Base-by-base conservation (phyloP, 2,797 vertebrate species). In the Triplophysa bombifrons region DNA sequence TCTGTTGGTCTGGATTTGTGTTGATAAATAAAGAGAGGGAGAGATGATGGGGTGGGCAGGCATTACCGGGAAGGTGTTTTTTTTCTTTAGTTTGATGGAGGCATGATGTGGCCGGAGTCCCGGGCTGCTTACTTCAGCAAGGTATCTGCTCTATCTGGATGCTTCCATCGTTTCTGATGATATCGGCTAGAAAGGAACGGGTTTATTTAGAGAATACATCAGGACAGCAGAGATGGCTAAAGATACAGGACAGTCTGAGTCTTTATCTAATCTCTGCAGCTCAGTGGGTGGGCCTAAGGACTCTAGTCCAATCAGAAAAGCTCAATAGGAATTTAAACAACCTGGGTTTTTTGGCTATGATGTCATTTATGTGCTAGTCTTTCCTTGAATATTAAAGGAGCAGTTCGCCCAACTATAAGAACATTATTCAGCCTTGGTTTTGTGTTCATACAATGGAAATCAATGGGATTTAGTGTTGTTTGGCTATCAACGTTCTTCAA, bases 191-290 rank as follows among this genome's bases (percentile, higher is more conserved):
- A 91, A 90, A 91, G 89, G 87, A 85, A 88, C 85, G 83, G 81
- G 85, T 90, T 91, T 91, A 89, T 92, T 90, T 89, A 87, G 83
- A 84, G 86, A 90, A 87, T 87, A 83, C 90, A 90, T 91, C 89
- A 90, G 86, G 87, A 85, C 80, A 83, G 82, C 82, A 86, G 82
- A 50, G 86, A 92, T 91, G 85, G 86, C 67, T 77, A 63, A 55
- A 86, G 91, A 93, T 92, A 86, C 10, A 86, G 72, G 84, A 72
- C 78, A 86, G 79, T 66, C 76, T 78, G 46, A 48, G 75, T 41
- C 46, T 88, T 90, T 90, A 91, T 91, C 88, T 89, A 68, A 58
- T 30, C 83, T 87, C 79, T 76, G 80, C 84, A 55, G 84, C 20
- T 4, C 70, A 55, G 27, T 76, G 71, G 73, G 73, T 34, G 82